Base-by-base conservation (phyloP, 2,113 vertebrate species). In the Chloroceryle aenea region DNA sequence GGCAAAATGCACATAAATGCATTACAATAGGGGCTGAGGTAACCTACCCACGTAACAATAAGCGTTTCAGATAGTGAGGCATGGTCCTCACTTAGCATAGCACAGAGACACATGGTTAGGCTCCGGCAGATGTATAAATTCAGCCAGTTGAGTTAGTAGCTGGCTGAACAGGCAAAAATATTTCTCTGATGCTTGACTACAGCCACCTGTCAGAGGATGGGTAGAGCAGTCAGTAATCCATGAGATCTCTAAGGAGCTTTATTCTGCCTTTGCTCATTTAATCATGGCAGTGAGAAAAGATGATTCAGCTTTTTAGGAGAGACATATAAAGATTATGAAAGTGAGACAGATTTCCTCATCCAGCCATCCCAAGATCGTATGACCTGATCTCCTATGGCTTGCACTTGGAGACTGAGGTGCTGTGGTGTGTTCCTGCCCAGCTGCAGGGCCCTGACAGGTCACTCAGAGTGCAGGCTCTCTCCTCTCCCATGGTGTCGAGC, bases 181-280 rank as follows among this genome's bases (percentile, higher is more conserved):
- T 58, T 88, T 93, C 83, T 64, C 85, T 93, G 79, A 71, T 81
- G 47, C 82, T 94, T 95, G 90, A 56, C 79, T 96, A 95, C 93
- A 96, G 90, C 93, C 93, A 94, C 72, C 82, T 83, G 87, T 74
- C 82, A 93, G 79, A 74, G 61, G 68, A 56, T 53, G 85, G 90
- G 79, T 90, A 94, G 79, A 91, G 79, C 90, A 91, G 79, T 10
- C 71, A 63, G 75, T 22, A 86, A 67, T 40, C 52, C 73, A 36
- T 1, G 7, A 77, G 56, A 52, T 80, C 64, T 56, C 59, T 68
- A 32, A 36, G 38, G 75, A 88, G 38, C 58, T 86, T 77, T 83
- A 72, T 69, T 77, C 86, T 86, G 73, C 45, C 47, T 89, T 63
- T 63, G 55, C 48, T 84, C 5, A 1, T 43, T 85, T 36, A 77